Evolutionary conservation across 2,888 invertebrate species (phyloP).

Genomic region (Amblyteles armatorius): DNA sequence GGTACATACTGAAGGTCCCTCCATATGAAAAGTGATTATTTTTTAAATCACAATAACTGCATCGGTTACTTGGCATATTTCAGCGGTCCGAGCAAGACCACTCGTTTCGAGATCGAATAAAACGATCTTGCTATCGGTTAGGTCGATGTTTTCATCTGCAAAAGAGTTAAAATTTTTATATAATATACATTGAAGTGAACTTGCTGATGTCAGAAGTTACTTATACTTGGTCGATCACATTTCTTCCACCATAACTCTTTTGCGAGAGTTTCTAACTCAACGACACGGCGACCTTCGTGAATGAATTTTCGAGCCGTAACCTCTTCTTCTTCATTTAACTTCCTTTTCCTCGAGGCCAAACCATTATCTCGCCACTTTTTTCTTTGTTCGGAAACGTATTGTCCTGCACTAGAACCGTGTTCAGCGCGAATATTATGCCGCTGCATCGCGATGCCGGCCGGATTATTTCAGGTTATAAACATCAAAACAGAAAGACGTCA

Average conservation of each 20-base stretch:
- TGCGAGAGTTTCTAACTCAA: slow-evolving; percentile 30
- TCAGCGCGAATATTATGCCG: slow-evolving; percentile 28
- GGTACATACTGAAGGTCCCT: neutral
- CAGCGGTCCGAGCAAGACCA: slow-evolving; percentile 33
- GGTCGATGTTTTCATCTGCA: slow-evolving; percentile 31
- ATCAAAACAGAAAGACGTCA: neutral
- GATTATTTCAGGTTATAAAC: neutral
- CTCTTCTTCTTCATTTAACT: slow-evolving; percentile 1
- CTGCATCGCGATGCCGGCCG: neutral
- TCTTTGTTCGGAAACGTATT: slow-evolving; percentile 13
- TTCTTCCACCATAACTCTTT: slow-evolving; percentile 46
- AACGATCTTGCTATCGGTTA: slow-evolving; percentile 34
- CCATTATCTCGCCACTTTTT: slow-evolving; percentile 38
- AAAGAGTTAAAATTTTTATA: slow-evolving; percentile 10
- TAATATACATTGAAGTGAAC: slow-evolving; percentile 7
- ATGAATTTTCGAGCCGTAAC: neutral
- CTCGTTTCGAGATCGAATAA: slow-evolving; percentile 58
- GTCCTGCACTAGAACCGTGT: neutral
- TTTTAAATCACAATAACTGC: slow-evolving; percentile 1
- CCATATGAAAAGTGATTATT: slow-evolving; percentile 8
- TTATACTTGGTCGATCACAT: slow-evolving; percentile 24
- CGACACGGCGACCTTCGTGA: slow-evolving; percentile 30
- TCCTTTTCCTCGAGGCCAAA: slow-evolving; percentile 19
- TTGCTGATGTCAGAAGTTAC: slow-evolving; percentile 25
- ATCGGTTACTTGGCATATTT: slow-evolving; percentile 53